Conservation (phyloP, 2,113 vertebrate species). For the Prinia subflava region DNA sequence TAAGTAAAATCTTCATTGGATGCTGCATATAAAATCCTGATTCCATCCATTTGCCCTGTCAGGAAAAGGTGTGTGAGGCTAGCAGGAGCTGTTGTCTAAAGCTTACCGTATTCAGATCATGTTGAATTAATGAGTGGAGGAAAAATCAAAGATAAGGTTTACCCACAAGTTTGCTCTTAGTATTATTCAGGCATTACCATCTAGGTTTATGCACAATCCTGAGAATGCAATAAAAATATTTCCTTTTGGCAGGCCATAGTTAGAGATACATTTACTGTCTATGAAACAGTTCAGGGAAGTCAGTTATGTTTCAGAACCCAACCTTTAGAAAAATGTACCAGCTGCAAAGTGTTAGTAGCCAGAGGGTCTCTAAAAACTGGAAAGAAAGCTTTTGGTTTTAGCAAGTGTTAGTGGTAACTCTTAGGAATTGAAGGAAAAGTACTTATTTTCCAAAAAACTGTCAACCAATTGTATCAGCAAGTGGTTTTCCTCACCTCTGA, state of each 20-base stretch:
- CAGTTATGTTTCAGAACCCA: not conserved
- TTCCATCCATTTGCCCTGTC: not conserved
- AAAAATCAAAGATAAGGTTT: not conserved
- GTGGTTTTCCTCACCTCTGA: not conserved
- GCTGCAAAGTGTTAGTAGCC: not conserved
- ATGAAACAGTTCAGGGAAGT: not conserved
- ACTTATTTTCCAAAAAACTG: not conserved
- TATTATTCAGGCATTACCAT: not conserved
- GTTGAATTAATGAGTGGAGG: not conserved
- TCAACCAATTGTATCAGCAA: not conserved
- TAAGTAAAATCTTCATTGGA: not conserved
- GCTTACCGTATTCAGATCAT: not conserved
- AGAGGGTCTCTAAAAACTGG: not conserved
- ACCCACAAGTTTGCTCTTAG: not conserved
- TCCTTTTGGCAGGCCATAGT: not conserved
- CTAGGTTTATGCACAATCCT: not conserved
- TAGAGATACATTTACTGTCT: not conserved
- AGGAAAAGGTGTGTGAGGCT: not conserved
- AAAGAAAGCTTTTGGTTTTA: not conserved
- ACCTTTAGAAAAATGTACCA: not conserved
- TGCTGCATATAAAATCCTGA: not conserved
- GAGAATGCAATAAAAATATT: not conserved
- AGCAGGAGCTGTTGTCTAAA: not conserved
- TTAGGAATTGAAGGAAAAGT: not conserved
- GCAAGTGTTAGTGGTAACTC: not conserved